A percentile compares a stretch with the other conserved stretches of the same genome.
These are phyloP conservation scores for Amblyopsis rosae DNA, from an alignment of 2,113 vertebrate genomes.

Conservation along the genomic window DNA sequence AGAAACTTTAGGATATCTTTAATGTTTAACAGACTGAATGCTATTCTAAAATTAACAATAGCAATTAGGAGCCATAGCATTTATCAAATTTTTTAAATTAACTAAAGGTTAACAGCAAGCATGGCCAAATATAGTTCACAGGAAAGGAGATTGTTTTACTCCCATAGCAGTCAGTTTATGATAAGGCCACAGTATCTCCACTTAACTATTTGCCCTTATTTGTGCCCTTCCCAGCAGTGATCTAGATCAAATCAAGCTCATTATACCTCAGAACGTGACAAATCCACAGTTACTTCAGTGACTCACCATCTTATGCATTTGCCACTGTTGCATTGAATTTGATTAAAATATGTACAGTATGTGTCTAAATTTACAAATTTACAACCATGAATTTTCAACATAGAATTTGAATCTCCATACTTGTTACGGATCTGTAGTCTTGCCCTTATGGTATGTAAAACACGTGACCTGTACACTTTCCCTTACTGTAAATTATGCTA, in stretches of 20 bases:
- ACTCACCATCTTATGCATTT: no score
- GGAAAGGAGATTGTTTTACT: slow-evolving; percentile 34
- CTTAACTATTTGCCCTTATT: slow-evolving; percentile 51
- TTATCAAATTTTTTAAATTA: slow-evolving; percentile 65
- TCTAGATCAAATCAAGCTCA: slow-evolving; percentile 48
- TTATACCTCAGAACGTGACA: slow-evolving; percentile 19
- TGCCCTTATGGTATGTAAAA: no score
- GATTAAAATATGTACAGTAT: no score
- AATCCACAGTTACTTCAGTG: no score
- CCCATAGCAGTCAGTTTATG: slow-evolving; percentile 37
- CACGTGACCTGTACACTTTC: no score
- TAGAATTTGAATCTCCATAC: no score
- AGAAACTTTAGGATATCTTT: slow-evolving; percentile 50
- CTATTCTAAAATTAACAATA: slow-evolving; percentile 64
- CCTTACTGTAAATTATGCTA: no score
- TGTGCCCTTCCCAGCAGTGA: slow-evolving; percentile 55
- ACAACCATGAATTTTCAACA: no score
- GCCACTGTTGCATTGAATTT: no score
- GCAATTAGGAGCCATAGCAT: slow-evolving; percentile 63
- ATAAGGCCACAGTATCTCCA: slow-evolving; percentile 33
- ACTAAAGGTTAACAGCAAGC: slow-evolving; percentile 61
- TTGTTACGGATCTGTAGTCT: no score
- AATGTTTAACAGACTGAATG: slow-evolving; percentile 60
- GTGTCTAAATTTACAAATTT: no score
- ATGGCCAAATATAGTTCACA: slow-evolving; percentile 49